Base-by-base conservation (phyloP, 2,113 vertebrate genomes). In the Todiramphus chloris region DNA sequence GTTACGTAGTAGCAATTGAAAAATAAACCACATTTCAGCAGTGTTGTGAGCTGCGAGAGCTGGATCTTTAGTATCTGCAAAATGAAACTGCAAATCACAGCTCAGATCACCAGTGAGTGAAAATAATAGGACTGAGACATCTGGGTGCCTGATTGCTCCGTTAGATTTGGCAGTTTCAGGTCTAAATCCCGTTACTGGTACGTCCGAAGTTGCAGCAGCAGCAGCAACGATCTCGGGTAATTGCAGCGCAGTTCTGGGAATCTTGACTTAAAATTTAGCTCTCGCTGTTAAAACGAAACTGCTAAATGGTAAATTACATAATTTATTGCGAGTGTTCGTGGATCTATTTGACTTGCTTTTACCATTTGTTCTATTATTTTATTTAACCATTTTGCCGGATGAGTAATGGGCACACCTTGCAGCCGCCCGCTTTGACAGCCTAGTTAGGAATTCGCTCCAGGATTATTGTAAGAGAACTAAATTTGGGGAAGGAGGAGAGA, bases 291-390 rank as follows among this genome's bases (percentile, higher is more conserved):
- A 90, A 96, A 74, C 48, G 28, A 80, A 89, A 70, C 74, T 92
- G 77, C 77, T 74, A 76, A 87, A 95, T 84, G 72, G 92, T 82
- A 91, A 95, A 94, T 94, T 78, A 72, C 68, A 51, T 94, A 75
- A 73, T 85, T 78, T 56, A 83, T 76, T 81, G 39, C 44, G 1
- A 75, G 86, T 91, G 77, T 73, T 94, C 35, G 4, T 97, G 85
- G 83, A 33, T 96, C 87, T 95, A n/a, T 96, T 94, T 82, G 79
- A 89, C 74, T 93, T 87, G 53, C 77, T 96, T 85, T 87, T 87
- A 18, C 89, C 83, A 75, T 64, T 95, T 80, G 82, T 94, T 87
- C 76, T 90, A 56, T 93, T 81, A 95, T 84, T 95, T 95, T 91
- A 92, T 88, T 86, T 93, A 95, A 89, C 70, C 68, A 6, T 92